These are phyloP conservation scores for Oopsacas minuta DNA, from an alignment of 37 sponge, comb jelly and placozoan genomes.

Conservation along the genomic window DNA sequence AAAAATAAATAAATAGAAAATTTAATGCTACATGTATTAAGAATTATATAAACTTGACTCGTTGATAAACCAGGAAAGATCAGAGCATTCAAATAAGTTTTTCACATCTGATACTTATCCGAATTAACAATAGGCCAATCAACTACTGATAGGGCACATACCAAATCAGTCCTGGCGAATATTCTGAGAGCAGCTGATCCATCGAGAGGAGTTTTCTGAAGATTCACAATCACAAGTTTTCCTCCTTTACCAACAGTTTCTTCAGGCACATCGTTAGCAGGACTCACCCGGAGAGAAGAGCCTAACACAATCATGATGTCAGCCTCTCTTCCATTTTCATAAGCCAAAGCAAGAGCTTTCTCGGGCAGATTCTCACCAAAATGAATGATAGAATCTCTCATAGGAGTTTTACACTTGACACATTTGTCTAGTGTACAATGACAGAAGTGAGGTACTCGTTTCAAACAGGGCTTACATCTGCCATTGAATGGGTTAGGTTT, in stretches of 20 bases:
- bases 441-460: neutral
- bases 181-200: conserved; percentile 34
- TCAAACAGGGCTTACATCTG: neutral
- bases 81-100: neutral
- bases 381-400: conserved; percentile 51
- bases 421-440: neutral
- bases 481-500: neutral
- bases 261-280: conserved; percentile 53
- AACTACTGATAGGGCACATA: neutral
- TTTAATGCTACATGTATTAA: too few species aligned
- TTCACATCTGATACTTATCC: neutral
- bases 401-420: conserved; percentile 29
- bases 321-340: conserved; percentile 40
- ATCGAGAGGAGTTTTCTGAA: conserved; percentile 52
- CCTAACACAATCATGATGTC: conserved; percentile 61
- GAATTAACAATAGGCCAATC: neutral
- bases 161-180: conserved; percentile 47
- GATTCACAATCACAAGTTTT: conserved; percentile 54
- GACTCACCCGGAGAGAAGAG: conserved; percentile 59
- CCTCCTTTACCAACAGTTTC: conserved; percentile 7
- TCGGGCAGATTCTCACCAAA: conserved; percentile 68
- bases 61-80: too few species aligned
- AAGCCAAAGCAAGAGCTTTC: conserved; percentile 38
- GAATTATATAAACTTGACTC: too few species aligned
- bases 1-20: too few species aligned